Evolutionary conservation across 2,113 vertebrate genomes (phyloP), one percentile per base, ranked within the genome.

Genomic region (Tetrax tetrax): DNA sequence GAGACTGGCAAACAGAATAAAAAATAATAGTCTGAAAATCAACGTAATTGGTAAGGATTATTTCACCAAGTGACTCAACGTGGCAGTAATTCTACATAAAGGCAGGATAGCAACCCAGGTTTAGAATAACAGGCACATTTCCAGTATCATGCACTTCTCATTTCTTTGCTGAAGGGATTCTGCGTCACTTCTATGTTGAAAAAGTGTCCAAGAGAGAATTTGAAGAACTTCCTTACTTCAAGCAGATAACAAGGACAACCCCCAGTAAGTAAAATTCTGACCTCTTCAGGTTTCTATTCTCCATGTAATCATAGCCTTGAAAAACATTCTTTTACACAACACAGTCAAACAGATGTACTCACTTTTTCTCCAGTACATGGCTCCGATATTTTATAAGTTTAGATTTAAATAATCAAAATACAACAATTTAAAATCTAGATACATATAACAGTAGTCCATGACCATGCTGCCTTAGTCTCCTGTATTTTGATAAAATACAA

Each of bases 151-250:
- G 14, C 43, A 17, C 33, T 76, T 88, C 64, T 91, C 78, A 24
- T 93, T 77, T 56, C 68, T 96, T 96, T 91, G 33, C 47, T 75
- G 33, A 91, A 98, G 98, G 98, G 87, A 97, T 98, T 77, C 96
- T 99, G 61, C 97, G 82, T 81, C 98, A 97, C 79, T 97, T 98
- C 89, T 97, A 98, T 50, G 97, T 97, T 92, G 98, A 98, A 94
- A 98, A 98, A 96, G 86, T 99, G 56, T 97, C 98, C 90, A 98
- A 97, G 83, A 98, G 90, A 79, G 98, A 98, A 95, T 99, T 98
- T 96, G 97, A 98, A 84, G 98, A 98, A 69, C 97, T 98, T 85
- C 97, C 97, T 86, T 97, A 98, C 85, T 99, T 98, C 97, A 98
- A 98, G 89, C 71, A 98, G 93, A 97, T 98, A 90, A 99, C 98